phyloP scores from a whole-genome alignment of 2,113 vertebrate genomes.

The Brachyhypopomus occidentalis region DNA sequence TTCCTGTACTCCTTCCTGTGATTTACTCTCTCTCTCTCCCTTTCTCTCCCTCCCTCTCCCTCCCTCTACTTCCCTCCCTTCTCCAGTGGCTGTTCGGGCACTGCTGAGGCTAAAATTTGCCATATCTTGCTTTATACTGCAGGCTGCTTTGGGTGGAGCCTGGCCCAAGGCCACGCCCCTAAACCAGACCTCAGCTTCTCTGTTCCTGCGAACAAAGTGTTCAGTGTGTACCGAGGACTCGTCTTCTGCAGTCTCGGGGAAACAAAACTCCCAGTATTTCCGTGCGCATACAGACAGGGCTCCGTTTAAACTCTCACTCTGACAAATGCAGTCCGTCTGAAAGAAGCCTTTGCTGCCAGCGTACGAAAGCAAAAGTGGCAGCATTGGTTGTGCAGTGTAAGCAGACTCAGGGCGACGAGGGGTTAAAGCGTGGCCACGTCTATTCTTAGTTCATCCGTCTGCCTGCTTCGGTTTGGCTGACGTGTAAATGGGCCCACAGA shows the following conservation, averaged over 20 bases:
- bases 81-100: conserved; percentile 18
- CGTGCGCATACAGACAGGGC: neutral
- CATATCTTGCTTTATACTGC: conserved; percentile 45
- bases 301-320: neutral
- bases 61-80: neutral
- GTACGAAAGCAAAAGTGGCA: neutral
- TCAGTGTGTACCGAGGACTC: conserved; percentile 18
- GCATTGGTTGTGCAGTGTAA: neutral
- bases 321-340: neutral
- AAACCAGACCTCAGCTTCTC: conserved; percentile 44
- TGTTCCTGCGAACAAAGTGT: conserved; percentile 27
- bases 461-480: conserved; percentile 5
- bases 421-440: conserved; percentile 6
- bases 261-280: conserved; percentile 31
- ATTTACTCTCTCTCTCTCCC: neutral
- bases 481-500: neutral
- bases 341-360: neutral
- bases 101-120: conserved; percentile 43
- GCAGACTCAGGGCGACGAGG: neutral
- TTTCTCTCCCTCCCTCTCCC: neutral
- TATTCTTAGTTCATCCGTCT: conserved; percentile 34
- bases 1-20: neutral
- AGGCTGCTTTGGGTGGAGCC: conserved; percentile 48
- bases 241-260: neutral
- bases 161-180: conserved; percentile 37